Evolutionary conservation across 2,113 vertebrate species (phyloP), one percentile per base, ranked within the genome.

Genomic region (Pantherophis guttatus): DNA sequence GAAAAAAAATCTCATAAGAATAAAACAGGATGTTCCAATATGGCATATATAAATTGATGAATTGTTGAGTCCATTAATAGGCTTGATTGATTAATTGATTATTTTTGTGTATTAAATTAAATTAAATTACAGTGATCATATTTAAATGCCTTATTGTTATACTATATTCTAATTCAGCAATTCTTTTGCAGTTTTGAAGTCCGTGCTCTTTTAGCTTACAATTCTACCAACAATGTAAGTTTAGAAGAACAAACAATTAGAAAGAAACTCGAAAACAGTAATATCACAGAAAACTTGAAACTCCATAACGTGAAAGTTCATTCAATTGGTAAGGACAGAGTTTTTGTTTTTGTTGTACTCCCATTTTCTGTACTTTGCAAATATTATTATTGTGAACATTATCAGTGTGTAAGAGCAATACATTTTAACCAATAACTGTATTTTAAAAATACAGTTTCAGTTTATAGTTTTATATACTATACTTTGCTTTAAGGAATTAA

Each of bases 121-220:
- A 23, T 81, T 54, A 55, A 81, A 23, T 81, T 81, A 39, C 5
- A 55, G 13, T 54, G 58, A 88, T 55, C 93, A 94, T 94, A 59
- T 93, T 94, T 95, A 93, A 87, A 90, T 93, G 39, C 7, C 48
- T 2, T 17, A 92, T 94, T 94, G 89, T 17, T 58, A 62, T 92
- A 59, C 93, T 23, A 57, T 94, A 33, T 93, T 95, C 95, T 96
- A 88, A 95, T 94, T 95, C 90, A 94, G 95, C 90, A 23, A 59
- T 88, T 97, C 95, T 93, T 94, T 96, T 93, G 17, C 94, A 99
- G 99, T 90, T 96, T 97, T 96, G 58, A 5, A 59, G 95, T 98
- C 94, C 98, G 96, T 94, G 99, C 98, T n/a, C 98, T 99, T 97
- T 96, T 99, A 92, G 96, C 98, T 95, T 98, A 98, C 95, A 97